Percentiles rank a stretch among this genome's conserved stretches.
phyloP scores from a whole-genome alignment of 2,888 invertebrate species.

The Chalcosyrphus nemorum region DNA sequence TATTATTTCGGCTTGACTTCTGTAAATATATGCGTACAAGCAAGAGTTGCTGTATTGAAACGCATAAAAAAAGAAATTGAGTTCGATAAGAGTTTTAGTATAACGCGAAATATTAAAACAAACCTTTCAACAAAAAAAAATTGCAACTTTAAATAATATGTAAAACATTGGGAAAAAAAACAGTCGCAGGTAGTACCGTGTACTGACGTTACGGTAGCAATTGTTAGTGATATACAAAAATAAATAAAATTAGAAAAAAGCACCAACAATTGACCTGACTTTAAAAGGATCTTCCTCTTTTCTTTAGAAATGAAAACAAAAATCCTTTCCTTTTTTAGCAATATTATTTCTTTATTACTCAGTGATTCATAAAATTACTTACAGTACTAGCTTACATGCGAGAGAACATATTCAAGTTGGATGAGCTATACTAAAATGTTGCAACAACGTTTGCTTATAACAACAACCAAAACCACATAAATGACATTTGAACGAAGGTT shows the following conservation, averaged over 20 bases:
- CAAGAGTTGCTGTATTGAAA: too few relatives aligned
- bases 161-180: conserved; percentile 66
- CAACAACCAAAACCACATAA: conserved; percentile 78
- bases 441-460: conserved; percentile 75
- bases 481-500: conserved; percentile 77
- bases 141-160: conserved; percentile 30
- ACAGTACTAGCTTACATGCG: background rate
- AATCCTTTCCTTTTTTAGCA: conserved; percentile 6
- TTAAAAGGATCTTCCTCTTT: background rate
- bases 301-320: conserved; percentile 3
- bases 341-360: conserved; percentile 14
- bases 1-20: too few relatives aligned
- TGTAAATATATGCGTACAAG: too few relatives aligned
- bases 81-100: too few relatives aligned
- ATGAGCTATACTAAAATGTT: conserved; percentile 77
- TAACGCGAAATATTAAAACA: background rate
- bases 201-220: conserved; percentile 82
- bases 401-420: conserved; percentile 73
- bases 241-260: conserved; percentile 13
- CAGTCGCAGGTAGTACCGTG: conserved; percentile 82
- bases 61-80: too few relatives aligned
- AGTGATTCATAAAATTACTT: background rate
- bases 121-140: background rate
- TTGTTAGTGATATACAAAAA: conserved; percentile 73
- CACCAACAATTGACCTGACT: conserved; percentile 81